Base-by-base conservation (phyloP, 1,140 invertebrate genomes). In the Hycleus cichorii region DNA sequence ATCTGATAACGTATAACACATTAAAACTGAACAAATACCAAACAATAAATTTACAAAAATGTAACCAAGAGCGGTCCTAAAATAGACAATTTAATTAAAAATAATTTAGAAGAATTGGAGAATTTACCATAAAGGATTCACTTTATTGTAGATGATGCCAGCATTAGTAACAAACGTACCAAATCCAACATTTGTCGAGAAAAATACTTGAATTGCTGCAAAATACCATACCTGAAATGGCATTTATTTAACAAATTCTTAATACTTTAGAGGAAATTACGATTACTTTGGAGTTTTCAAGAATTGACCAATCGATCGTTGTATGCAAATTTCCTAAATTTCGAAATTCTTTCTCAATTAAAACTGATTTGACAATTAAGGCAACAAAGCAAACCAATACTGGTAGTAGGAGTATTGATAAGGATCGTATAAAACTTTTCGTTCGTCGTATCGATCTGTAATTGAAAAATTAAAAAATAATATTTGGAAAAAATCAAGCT, bases 161-260 rank as follows among this genome's bases (percentile, higher is more conserved):
- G 80, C 80, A 62, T 77, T 75, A 1, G 80, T 80, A 18, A 80
- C 75, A 10, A 83, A 77, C 49, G 76, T 80, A 1, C 82, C 82
- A 55, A 81, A 79, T 24, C 80, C 81, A 10, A 81, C 68, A 52
- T 82, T 80, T 1, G 79, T 76, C 0, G 81, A 76, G 45, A 81
- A 72, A 44, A 83, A 75, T 4, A 81, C 77, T 62, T 83, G 82
- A 12, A 78, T 73, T 2, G 78, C 50, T 3, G 81, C 80, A 49
- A 73, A 76, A 60, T 81, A 78, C 81, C 81, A 83, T 39, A 81
- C 73, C 77, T 79, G 62, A 47, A 74, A 71, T 46, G 49, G 57
- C 63, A 53, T 50, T 45, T 39, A 27, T 50, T 12, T 25, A 47
- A 47, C 39, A 32, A 54, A 46, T 24, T 47, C 42, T 25, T 4